Conservation (phyloP, 2,113 vertebrate species). For the Desmodus rotundus region DNA sequence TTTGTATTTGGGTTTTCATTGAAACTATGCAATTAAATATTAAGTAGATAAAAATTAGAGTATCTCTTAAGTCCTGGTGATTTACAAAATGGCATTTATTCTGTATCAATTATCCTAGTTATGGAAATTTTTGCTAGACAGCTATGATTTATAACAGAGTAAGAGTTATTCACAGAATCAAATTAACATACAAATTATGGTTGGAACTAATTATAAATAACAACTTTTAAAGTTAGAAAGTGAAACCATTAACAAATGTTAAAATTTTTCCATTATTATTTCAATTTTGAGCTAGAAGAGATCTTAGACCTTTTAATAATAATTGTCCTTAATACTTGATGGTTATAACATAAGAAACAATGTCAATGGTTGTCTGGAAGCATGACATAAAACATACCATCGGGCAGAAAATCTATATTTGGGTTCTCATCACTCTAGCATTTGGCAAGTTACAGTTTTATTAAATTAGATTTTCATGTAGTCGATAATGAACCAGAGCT, state of each 20-base stretch:
- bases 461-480: background rate
- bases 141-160: background rate
- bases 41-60: background rate
- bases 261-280: background rate
- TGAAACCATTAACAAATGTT: background rate
- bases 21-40: background rate
- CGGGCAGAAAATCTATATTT: background rate
- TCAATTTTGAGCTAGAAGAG: background rate
- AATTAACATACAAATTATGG: background rate
- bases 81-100: background rate
- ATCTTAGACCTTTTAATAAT: background rate
- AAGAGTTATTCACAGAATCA: background rate
- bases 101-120: background rate
- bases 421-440: background rate
- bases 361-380: background rate
- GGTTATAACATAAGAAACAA: background rate
- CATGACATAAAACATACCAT: background rate
- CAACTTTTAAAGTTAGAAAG: background rate
- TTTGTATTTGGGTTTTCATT: background rate
- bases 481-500: background rate
- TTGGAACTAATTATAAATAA: background rate
- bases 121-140: background rate
- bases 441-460: background rate
- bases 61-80: background rate
- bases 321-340: background rate